Conservation (phyloP, 2,888 invertebrate species). For the Chrysolina americana region DNA sequence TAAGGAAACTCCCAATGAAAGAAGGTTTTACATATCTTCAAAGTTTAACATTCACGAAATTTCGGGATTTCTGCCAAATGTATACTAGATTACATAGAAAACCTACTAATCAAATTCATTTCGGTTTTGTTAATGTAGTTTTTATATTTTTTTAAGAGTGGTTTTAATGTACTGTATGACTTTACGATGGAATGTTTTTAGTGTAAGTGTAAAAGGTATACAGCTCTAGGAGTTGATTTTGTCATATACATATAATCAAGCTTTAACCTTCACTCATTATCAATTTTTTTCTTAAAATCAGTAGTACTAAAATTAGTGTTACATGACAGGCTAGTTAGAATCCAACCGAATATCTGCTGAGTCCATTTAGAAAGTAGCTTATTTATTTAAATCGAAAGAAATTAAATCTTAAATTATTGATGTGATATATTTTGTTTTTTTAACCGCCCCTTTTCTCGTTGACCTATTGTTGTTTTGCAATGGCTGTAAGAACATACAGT, state of each 20-base stretch:
- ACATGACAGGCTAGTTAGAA: too few species aligned
- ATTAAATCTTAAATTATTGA: too few species aligned
- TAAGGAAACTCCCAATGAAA: constrained; percentile 60
- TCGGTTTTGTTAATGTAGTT: constrained; percentile 12
- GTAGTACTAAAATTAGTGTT: too few species aligned
- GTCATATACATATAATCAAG: too few species aligned
- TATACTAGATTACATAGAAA: constrained; percentile 38
- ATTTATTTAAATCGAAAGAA: too few species aligned
- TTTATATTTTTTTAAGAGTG: constrained; percentile 31
- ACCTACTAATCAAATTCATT: background rate
- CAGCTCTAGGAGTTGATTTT: too few species aligned
- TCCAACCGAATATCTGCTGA: too few species aligned
- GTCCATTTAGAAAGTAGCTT: too few species aligned
- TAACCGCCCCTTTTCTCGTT: background rate
- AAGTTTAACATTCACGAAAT: constrained; percentile 65
- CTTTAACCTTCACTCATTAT: too few species aligned
- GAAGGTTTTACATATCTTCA: constrained; percentile 65
- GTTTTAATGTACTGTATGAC: background rate
- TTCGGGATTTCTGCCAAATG: constrained; percentile 56
- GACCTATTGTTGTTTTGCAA: too few species aligned
- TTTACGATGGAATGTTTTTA: background rate
- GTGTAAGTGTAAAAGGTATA: background rate
- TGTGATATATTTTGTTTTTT: background rate
- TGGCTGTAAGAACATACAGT: too few species aligned
- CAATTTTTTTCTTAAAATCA: too few species aligned